These are phyloP conservation scores for Oligia fasciuncula DNA, from an alignment of 2,888 invertebrate species.

Conservation along the genomic window DNA sequence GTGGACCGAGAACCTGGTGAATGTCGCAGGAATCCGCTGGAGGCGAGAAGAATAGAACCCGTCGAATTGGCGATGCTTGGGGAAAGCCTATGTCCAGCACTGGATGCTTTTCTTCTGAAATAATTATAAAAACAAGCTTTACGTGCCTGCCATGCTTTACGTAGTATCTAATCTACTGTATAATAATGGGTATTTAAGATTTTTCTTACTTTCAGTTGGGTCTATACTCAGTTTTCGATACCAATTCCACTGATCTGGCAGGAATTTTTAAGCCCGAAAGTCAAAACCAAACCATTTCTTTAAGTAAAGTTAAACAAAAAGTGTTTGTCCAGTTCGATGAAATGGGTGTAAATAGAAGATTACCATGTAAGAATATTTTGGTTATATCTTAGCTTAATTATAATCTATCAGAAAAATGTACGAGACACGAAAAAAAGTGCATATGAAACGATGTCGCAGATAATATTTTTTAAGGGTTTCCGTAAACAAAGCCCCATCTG, in stretches of 20 bases:
- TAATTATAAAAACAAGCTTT: background rate
- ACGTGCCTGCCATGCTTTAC: too few relatives aligned
- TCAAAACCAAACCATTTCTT: slow-evolving; percentile 62
- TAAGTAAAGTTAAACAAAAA: slow-evolving; percentile 78
- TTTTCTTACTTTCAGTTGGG: slow-evolving; percentile 70
- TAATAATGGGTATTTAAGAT: background rate
- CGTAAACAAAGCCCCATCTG: background rate
- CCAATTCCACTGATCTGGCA: slow-evolving; percentile 66
- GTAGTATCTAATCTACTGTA: background rate
- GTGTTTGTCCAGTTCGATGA: slow-evolving; percentile 78
- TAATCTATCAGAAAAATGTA: background rate
- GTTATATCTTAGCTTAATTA: background rate
- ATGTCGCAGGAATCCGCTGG: background rate
- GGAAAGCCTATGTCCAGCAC: background rate
- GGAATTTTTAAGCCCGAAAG: slow-evolving; percentile 65
- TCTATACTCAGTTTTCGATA: slow-evolving; percentile 70
- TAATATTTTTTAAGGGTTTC: too few relatives aligned
- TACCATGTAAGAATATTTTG: slow-evolving; percentile 26
- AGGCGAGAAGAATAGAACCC: background rate
- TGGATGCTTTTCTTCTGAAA: background rate
- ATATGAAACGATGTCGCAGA: background rate
- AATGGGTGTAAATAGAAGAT: slow-evolving; percentile 65
- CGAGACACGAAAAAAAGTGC: background rate
- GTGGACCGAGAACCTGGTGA: background rate
- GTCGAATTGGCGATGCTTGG: background rate